Percentiles rank a stretch among this genome's conserved stretches.
These are phyloP conservation scores for Botrylloides violaceus DNA, from an alignment of 23 tunicate genomes.

Conservation along the genomic window DNA sequence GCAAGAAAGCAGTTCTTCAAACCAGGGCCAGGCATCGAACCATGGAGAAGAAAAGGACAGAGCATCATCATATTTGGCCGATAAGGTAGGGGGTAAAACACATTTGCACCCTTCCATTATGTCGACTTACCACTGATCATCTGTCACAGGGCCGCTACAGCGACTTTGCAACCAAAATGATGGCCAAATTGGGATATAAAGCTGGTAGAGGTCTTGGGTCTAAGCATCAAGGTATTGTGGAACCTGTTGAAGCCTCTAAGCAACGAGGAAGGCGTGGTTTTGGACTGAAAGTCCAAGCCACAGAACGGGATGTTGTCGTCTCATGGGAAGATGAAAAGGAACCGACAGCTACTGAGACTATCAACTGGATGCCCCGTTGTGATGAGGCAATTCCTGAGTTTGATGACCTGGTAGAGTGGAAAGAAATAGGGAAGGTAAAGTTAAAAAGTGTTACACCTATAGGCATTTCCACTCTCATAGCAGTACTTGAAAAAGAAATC, in stretches of 20 bases:
- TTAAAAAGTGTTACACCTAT: no score
- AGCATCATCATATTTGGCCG: background rate
- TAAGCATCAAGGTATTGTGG: constrained; percentile 70
- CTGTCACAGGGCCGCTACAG: constrained; percentile 58
- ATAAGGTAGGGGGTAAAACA: no score
- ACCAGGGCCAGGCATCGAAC: background rate
- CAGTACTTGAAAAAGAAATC: no score
- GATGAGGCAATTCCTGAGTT: constrained; percentile 32
- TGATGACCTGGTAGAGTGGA: constrained; percentile 72
- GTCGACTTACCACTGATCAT: no score
- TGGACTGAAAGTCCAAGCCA: constrained; percentile 61
- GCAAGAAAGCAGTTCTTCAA: background rate
- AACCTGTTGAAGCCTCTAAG: constrained; percentile 72
- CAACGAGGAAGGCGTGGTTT: constrained; percentile 81
- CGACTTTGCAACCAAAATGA: constrained; percentile 53
- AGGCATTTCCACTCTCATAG: background rate
- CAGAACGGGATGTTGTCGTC: constrained; percentile 51
- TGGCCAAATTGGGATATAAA: constrained; percentile 95
- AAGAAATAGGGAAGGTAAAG: constrained; percentile 50
- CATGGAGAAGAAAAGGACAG: background rate
- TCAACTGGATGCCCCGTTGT: constrained; percentile 67
- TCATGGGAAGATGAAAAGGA: constrained; percentile 60
- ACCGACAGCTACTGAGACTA: constrained; percentile 43
- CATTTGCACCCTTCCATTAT: no score
- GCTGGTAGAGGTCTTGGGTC: constrained; percentile 85